phyloP scores from a whole-genome alignment of 2,113 vertebrate genomes.

The Brachirus orientalis region DNA sequence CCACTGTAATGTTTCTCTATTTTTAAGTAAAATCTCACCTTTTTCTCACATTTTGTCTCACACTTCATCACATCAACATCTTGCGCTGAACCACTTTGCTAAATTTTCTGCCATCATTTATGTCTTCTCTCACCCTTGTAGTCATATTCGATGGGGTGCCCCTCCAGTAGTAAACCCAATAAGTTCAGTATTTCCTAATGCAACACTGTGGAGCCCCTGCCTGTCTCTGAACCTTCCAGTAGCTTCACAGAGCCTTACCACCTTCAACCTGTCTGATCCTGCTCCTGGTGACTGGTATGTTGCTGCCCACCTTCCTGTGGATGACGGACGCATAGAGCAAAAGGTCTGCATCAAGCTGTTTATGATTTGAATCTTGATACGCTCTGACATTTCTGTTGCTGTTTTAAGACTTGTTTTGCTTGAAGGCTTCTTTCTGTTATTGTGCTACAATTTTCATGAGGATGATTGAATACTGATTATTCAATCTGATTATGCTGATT shows the following conservation, averaged over 20 bases:
- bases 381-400: background rate
- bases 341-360: constrained; percentile 81
- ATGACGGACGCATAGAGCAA: constrained; percentile 91
- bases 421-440: too few species aligned
- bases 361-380: background rate
- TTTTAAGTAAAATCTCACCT: background rate
- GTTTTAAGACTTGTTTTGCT: too few species aligned
- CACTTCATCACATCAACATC: background rate
- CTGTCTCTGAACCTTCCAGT: constrained; percentile 81
- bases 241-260: constrained; percentile 66
- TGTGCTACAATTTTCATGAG: too few species aligned
- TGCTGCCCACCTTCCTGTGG: constrained; percentile 89
- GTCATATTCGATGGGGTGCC: constrained; percentile 89
- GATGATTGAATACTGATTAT: background rate
- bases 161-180: constrained; percentile 93
- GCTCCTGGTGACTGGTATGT: constrained; percentile 92
- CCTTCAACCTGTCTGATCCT: constrained; percentile 87
- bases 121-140: constrained; percentile 47
- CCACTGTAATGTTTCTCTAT: background rate
- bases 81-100: background rate
- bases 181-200: constrained; percentile 82
- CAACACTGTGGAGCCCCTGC: constrained; percentile 78
- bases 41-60: background rate
- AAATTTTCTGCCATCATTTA: background rate
- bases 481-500: too few species aligned